These are phyloP conservation scores for Erpetoichthys calabaricus DNA, from an alignment of 2,797 vertebrate species.

Conservation along the genomic window DNA sequence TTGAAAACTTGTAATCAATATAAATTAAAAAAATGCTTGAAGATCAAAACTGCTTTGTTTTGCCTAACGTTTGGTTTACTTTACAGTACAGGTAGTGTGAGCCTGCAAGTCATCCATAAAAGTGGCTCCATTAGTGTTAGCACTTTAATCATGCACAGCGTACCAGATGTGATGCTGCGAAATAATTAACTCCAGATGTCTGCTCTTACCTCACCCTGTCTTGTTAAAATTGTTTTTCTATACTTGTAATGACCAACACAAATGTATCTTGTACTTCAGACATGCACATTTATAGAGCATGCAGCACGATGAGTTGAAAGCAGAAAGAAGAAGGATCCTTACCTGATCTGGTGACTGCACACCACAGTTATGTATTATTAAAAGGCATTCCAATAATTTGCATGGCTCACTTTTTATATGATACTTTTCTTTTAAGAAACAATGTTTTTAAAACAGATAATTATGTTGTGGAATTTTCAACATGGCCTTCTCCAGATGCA, in stretches of 20 bases:
- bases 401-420: too few species aligned
- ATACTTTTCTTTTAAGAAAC: too few species aligned
- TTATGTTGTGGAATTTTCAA: too few species aligned
- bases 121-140: constrained; percentile 10
- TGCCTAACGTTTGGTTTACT: not conserved
- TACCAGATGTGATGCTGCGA: constrained; percentile 18
- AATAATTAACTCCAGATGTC: constrained; percentile 19
- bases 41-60: constrained; percentile 8
- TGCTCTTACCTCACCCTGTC: constrained; percentile 8
- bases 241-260: not conserved
- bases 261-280: too few species aligned
- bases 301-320: too few species aligned
- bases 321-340: too few species aligned
- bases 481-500: too few species aligned
- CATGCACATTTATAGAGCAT: too few species aligned
- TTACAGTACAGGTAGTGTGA: constrained; percentile 9
- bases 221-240: constrained; percentile 5
- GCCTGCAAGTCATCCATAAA: constrained; percentile 21
- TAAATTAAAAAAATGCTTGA: constrained; percentile 2
- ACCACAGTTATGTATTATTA: too few species aligned
- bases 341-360: too few species aligned
- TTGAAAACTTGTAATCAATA: not conserved
- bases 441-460: too few species aligned
- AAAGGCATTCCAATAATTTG: too few species aligned
- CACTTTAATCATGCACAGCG: constrained; percentile 9